Percentiles rank a stretch among this genome's conserved stretches.
These are phyloP conservation scores for Xylophagus ater DNA, from an alignment of 2,888 invertebrate species.

Conservation along the genomic window DNA sequence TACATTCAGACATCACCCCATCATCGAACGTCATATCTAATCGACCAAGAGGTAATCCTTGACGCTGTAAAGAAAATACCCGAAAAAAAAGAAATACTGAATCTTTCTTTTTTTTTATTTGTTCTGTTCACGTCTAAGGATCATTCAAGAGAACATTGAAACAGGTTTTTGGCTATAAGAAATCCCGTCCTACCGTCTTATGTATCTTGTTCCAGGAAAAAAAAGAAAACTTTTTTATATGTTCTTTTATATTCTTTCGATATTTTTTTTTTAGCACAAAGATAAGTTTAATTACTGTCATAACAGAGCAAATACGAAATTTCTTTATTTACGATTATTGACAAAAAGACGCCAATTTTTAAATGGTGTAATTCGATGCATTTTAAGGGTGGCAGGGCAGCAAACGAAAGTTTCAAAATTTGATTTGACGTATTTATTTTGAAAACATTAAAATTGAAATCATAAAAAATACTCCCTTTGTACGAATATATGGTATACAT, in stretches of 20 bases:
- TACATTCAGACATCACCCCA: conserved; percentile 14
- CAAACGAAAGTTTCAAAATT: no score
- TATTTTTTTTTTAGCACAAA: conserved; percentile 11
- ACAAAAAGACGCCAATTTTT: no score
- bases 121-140: no score
- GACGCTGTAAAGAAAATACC: conserved; percentile 15
- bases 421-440: no score
- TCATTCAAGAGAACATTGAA: conserved; percentile 5
- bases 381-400: no score
- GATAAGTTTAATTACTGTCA: conserved; percentile 16
- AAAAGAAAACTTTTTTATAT: conserved; percentile 5
- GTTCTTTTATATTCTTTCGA: conserved; percentile 5
- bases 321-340: conserved; percentile 17
- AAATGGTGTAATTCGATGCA: no score
- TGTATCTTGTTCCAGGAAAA: conserved; percentile 4
- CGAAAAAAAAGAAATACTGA: no score
- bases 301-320: conserved; percentile 14
- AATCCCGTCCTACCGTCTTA: conserved; percentile 7
- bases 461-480: no score
- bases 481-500: no score
- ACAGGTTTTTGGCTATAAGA: conserved; percentile 3
- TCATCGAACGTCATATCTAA: conserved; percentile 15
- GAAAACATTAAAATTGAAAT: no score
- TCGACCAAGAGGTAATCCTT: conserved; percentile 17
- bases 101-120: no score